These are phyloP conservation scores for Macropus fuliginosus DNA, from an alignment of 2,797 vertebrate genomes.

Conservation along the genomic window DNA sequence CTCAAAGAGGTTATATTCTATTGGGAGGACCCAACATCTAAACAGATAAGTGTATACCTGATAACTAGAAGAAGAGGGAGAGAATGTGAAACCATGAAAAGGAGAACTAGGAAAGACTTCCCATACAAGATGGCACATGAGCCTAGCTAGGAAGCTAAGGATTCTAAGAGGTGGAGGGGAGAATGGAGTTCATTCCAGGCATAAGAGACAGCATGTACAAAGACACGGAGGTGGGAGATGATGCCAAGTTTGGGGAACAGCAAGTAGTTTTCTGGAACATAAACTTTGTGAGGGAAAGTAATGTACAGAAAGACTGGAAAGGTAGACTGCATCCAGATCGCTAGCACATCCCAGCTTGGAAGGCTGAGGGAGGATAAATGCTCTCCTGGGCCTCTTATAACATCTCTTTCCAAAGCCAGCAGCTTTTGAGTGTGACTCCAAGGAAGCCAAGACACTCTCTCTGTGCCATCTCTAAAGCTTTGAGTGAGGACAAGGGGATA, in stretches of 20 bases:
- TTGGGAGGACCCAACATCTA: neutral
- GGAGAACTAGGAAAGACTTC: neutral
- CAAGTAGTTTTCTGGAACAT: neutral
- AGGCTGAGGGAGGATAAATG: conserved; percentile 10
- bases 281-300: neutral
- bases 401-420: conserved; percentile 53
- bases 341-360: neutral
- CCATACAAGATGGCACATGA: neutral
- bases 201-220: neutral
- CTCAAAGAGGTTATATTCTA: neutral
- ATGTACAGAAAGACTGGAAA: neutral
- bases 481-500: conserved; percentile 13
- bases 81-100: neutral
- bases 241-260: neutral
- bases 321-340: neutral
- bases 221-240: neutral
- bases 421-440: conserved; percentile 8
- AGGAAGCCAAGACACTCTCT: neutral
- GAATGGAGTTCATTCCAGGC: neutral
- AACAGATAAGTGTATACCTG: neutral
- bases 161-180: neutral
- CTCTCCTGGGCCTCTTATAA: conserved; percentile 10
- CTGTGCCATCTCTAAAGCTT: neutral
- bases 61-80: neutral
- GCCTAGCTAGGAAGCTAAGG: neutral